A percentile compares a stretch with the other conserved stretches of the same genome.
phyloP scores from a whole-genome alignment of 2,888 invertebrate species.

The Cosmorhoe ocellata region DNA sequence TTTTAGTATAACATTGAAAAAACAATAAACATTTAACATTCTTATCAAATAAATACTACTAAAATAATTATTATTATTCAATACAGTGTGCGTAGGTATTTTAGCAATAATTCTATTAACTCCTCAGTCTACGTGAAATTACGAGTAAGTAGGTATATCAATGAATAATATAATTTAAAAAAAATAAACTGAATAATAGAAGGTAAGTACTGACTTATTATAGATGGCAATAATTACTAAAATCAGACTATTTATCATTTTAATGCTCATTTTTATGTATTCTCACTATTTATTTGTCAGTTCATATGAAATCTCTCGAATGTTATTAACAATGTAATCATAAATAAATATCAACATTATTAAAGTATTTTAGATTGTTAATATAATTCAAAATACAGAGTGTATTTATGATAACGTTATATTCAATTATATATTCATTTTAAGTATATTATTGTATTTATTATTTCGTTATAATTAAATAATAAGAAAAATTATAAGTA shows the following conservation, averaged over 20 bases:
- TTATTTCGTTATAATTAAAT: too few relatives aligned
- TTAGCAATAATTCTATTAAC: constrained; percentile 54
- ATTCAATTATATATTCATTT: too few relatives aligned
- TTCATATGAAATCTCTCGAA: constrained; percentile 4
- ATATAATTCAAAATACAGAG: too few relatives aligned
- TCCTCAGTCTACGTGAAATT: constrained; percentile 55
- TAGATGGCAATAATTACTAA: constrained; percentile 13
- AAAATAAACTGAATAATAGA: constrained; percentile 7
- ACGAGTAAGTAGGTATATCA: not conserved
- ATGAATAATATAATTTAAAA: too few relatives aligned
- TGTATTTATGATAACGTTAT: too few relatives aligned
- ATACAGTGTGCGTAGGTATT: constrained; percentile 64
- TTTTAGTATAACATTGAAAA: constrained; percentile 8
- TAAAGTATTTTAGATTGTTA: too few relatives aligned
- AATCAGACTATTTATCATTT: constrained; percentile 33
- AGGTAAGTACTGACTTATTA: not conserved
- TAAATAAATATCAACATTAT: not conserved
- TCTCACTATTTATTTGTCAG: constrained; percentile 23
- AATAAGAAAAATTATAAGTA: too few relatives aligned
- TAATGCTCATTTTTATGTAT: constrained; percentile 4
- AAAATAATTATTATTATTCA: constrained; percentile 12
- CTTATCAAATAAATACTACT: constrained; percentile 11
- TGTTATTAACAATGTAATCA: constrained; percentile 17
- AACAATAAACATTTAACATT: constrained; percentile 16
- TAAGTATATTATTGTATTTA: too few relatives aligned